Conservation (phyloP, 1,140 invertebrate species). For the Galendromus occidentalis region DNA sequence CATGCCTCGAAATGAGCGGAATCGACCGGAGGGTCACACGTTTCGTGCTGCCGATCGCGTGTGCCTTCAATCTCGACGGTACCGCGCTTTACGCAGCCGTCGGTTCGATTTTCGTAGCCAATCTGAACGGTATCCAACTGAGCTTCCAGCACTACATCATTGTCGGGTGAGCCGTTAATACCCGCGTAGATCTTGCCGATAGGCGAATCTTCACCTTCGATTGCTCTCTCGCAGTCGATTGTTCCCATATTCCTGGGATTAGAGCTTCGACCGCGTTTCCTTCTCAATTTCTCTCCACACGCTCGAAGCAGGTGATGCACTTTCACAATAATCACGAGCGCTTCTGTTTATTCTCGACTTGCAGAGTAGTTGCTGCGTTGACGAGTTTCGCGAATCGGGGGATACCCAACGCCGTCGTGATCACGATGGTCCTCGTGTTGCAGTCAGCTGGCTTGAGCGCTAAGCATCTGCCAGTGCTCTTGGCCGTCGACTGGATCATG, state of each 20-base stretch:
- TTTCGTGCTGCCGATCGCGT: neutral
- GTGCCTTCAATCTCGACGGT: neutral
- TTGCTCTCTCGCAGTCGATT: too few species aligned
- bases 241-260: neutral
- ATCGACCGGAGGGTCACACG: neutral
- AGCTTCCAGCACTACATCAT: neutral
- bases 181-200: too few species aligned
- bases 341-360: too few species aligned
- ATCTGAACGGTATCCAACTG: neutral
- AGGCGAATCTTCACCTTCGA: too few species aligned
- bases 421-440: slow-evolving; percentile 2
- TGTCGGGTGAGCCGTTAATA: neutral
- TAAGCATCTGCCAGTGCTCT: neutral
- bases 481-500: slow-evolving; percentile 1
- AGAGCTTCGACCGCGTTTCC: neutral
- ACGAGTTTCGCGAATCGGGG: neutral
- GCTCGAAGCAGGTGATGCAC: too few species aligned
- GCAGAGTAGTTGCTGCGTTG: neutral
- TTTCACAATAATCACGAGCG: too few species aligned
- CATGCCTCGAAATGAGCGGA: neutral
- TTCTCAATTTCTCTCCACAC: too few species aligned
- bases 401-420: neutral
- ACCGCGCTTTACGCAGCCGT: neutral
- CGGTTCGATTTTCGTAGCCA: neutral
- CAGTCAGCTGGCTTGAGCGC: slow-evolving; percentile 7